These are phyloP conservation scores for Apteryx mantelli DNA, from an alignment of 2,113 vertebrate genomes.

Conservation along the genomic window DNA sequence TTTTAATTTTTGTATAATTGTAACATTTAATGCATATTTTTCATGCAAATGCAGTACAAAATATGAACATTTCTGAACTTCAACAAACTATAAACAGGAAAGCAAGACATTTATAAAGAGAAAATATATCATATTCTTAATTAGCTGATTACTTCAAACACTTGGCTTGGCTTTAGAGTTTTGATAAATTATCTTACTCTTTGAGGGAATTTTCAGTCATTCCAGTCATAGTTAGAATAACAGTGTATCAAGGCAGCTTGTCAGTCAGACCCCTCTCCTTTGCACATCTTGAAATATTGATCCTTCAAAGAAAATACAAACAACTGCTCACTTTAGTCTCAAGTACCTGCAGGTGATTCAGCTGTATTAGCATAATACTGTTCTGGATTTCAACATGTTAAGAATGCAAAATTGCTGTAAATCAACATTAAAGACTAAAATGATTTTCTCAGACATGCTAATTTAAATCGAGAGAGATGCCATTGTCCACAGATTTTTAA, in stretches of 20 bases:
- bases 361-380: background rate
- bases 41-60: background rate
- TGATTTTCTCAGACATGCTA: slow-evolving; percentile 26
- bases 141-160: slow-evolving; percentile 9
- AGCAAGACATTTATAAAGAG: background rate
- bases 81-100: background rate
- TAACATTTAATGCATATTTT: background rate
- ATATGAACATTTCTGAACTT: background rate
- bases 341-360: background rate
- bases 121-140: slow-evolving; percentile 7
- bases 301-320: slow-evolving; percentile 32
- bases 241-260: background rate
- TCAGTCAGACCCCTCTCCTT: slow-evolving; percentile 7
- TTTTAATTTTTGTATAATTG: background rate
- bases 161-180: background rate
- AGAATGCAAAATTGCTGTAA: slow-evolving; percentile 21
- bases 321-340: background rate
- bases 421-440: slow-evolving; percentile 35
- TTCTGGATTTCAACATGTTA: background rate
- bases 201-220: slow-evolving; percentile 13
- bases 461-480: slow-evolving; percentile 8
- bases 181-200: slow-evolving; percentile 21
- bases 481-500: slow-evolving; percentile 18
- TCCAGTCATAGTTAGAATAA: background rate
- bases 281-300: slow-evolving; percentile 9